Percentiles rank a stretch among this genome's conserved stretches.
These are phyloP conservation scores for Eupeodes luniger DNA, from an alignment of 2,888 invertebrate genomes.

Conservation along the genomic window DNA sequence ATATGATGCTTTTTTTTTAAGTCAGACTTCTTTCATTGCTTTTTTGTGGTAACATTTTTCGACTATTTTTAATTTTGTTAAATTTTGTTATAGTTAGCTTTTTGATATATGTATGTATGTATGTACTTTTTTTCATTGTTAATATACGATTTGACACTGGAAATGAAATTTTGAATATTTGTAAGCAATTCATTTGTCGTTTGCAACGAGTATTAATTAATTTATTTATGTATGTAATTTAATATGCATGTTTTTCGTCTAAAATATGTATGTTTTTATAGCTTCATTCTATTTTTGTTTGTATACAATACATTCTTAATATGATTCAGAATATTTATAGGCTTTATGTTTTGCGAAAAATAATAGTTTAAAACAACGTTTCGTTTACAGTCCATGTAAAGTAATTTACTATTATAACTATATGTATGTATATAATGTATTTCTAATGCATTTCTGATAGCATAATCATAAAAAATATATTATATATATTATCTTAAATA, in stretches of 20 bases:
- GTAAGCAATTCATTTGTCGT: slow-evolving; percentile 42
- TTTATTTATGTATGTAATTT: neutral
- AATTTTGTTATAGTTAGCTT: slow-evolving; percentile 46
- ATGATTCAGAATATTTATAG: slow-evolving; percentile 30
- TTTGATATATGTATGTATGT: slow-evolving; percentile 35
- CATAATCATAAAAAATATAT: slow-evolving; percentile 44
- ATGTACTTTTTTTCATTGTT: neutral
- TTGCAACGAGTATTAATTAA: slow-evolving; percentile 44
- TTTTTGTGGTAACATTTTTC: slow-evolving; percentile 66
- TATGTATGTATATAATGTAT: slow-evolving; percentile 54
- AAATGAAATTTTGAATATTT: slow-evolving; percentile 29
- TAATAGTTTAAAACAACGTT: slow-evolving; percentile 38
- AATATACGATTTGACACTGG: slow-evolving; percentile 53
- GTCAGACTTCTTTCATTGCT: slow-evolving; percentile 75
- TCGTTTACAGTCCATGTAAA: slow-evolving; percentile 62
- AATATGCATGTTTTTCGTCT: slow-evolving; percentile 11
- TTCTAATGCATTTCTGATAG: slow-evolving; percentile 61
- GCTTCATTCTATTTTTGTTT: slow-evolving; percentile 25
- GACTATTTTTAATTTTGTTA: slow-evolving; percentile 47
- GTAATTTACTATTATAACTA: slow-evolving; percentile 78
- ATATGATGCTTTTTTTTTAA: slow-evolving; percentile 53
- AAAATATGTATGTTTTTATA: slow-evolving; percentile 39
- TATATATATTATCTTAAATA: slow-evolving; percentile 27
- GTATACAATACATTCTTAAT: slow-evolving; percentile 34
- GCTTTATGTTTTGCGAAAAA: slow-evolving; percentile 77